Conservation (phyloP, 2,888 invertebrate genomes). For the Hydropsyche betteni region DNA sequence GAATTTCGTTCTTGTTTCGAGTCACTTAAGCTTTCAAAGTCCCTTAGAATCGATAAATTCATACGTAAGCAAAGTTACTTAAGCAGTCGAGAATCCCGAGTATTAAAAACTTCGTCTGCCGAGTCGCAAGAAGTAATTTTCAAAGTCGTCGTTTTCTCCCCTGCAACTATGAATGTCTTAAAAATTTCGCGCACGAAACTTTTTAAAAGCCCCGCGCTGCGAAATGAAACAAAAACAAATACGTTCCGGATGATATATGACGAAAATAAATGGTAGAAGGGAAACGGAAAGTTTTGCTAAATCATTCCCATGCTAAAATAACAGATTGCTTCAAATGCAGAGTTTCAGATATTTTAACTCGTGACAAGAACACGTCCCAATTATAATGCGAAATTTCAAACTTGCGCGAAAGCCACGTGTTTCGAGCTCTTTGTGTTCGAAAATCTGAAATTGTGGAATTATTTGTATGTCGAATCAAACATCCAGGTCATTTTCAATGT, state of each 20-base stretch:
- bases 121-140: not conserved
- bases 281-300: not conserved
- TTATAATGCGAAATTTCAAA: not conserved
- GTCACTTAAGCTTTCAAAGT: too few relatives aligned
- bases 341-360: conserved; percentile 4
- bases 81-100: not conserved
- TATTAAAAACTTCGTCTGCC: not conserved
- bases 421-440: not conserved
- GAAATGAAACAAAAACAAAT: not conserved
- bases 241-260: too few relatives aligned
- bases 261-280: too few relatives aligned
- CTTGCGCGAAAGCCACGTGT: not conserved
- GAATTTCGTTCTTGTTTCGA: too few relatives aligned
- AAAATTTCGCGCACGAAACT: not conserved
- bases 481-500: conserved; percentile 3
- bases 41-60: too few relatives aligned
- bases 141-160: not conserved
- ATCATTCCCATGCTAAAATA: not conserved
- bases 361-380: conserved; percentile 1
- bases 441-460: not conserved
- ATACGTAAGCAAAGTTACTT: not conserved
- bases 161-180: not conserved
- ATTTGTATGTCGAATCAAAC: not conserved
- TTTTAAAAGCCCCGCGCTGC: not conserved
- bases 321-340: too few relatives aligned